Base-by-base conservation (phyloP, 1,140 invertebrate genomes). In the Oncopeltus fasciatus region DNA sequence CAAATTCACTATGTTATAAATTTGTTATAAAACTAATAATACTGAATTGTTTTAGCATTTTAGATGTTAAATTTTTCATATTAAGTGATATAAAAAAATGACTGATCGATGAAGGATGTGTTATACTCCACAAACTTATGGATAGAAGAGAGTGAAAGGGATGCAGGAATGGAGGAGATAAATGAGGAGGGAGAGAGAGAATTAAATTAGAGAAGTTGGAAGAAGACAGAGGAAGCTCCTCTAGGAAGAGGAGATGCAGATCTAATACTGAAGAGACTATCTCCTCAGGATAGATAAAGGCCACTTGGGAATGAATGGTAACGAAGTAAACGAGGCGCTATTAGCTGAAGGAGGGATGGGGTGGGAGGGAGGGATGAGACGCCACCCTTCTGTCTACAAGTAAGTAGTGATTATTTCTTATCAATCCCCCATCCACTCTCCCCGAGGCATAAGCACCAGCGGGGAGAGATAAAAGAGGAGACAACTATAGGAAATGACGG, bases 321-420 rank as follows among this genome's bases (percentile, higher is more conserved):
- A 53, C 26, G 49, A 53, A 24, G 18, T 20, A 24, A 53, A 53
- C 49, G 49, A 14, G 49, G 24, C 18, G 26, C 49, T 53, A 53
- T 53, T 53, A 53, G 49, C n/a, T n/a, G n/a, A n/a, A n/a, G n/a
- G n/a, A n/a, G n/a, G n/a, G n/a, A n/a, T n/a, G 24, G 24, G 49
- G 14, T 24, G 26, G 24, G 49, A 53, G 20, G 5, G 31, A 14
- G 31, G 31, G 31, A 38, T 18, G 49, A 53, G 24, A 18, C 49
- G 49, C 49, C 31, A 5, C 31, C 31, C 31, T 38, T 38, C 31
- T 38, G 31, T 38, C 31, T 53, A 53, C 26, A 53, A 53, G 49
- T 24, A 53, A 53, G 49, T 24, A 24, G 49, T 53, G 49, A 53
- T 53, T 53, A 53, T 53, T 53, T 53, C 49, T 53, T 53, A 53